These are phyloP conservation scores for Camelus dromedarius DNA, from an alignment of 2,113 vertebrate genomes.

Conservation along the genomic window DNA sequence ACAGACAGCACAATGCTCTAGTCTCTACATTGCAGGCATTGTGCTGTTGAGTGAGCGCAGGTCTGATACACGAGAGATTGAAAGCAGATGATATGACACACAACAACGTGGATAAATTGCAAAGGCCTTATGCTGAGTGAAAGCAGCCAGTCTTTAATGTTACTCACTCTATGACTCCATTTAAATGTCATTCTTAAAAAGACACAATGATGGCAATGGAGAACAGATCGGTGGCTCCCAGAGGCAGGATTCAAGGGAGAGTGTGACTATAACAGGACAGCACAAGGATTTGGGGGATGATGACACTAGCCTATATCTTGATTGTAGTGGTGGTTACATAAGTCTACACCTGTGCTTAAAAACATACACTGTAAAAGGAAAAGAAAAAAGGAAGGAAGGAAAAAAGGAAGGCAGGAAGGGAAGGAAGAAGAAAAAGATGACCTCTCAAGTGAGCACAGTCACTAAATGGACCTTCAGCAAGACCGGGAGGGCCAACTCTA, in stretches of 20 bases:
- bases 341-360: background rate
- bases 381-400: background rate
- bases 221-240: conserved; percentile 7
- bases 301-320: background rate
- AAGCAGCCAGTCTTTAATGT: conserved; percentile 60
- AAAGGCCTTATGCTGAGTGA: conserved; percentile 31
- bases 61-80: background rate
- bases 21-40: conserved; percentile 11
- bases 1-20: background rate
- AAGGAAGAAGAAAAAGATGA: accelerated
- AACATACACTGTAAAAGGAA: background rate
- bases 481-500: background rate
- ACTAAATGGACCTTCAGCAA: background rate
- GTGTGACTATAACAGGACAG: background rate
- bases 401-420: background rate
- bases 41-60: background rate
- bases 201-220: background rate
- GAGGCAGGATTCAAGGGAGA: background rate
- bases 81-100: conserved; percentile 32
- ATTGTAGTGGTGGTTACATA: background rate
- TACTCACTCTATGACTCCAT: background rate
- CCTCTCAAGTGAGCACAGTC: background rate
- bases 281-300: background rate
- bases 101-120: background rate
- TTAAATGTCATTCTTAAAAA: conserved; percentile 42